phyloP scores from a whole-genome alignment of 2,888 invertebrate genomes.

The Melipona bicolor region DNA sequence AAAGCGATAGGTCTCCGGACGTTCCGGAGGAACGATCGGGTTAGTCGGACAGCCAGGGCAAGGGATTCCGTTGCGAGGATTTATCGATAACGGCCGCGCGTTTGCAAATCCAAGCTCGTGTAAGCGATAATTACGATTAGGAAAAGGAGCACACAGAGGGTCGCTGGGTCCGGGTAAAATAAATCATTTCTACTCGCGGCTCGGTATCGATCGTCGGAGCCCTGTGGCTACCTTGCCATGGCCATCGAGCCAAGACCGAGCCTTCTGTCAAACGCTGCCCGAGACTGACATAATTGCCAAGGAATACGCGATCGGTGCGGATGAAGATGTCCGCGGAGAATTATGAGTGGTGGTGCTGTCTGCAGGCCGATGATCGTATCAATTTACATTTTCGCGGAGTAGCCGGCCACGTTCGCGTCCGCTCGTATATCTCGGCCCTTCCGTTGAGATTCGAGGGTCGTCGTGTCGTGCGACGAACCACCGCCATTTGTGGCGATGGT shows the following conservation, averaged over 20 bases:
- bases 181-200: slow-evolving; percentile 52
- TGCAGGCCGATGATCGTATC: slow-evolving; percentile 63
- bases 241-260: not conserved
- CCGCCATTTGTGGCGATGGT: not conserved
- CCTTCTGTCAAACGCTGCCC: not conserved
- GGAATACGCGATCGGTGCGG: slow-evolving; percentile 52
- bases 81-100: slow-evolving; percentile 17
- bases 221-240: not conserved
- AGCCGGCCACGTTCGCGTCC: not conserved
- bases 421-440: slow-evolving; percentile 66
- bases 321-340: slow-evolving; percentile 67
- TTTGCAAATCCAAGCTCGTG: slow-evolving; percentile 46
- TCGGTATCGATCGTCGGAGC: slow-evolving; percentile 52
- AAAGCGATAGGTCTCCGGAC: not conserved
- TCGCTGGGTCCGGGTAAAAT: not conserved
- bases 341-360: slow-evolving; percentile 53
- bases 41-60: not conserved
- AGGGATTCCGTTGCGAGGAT: slow-evolving; percentile 41
- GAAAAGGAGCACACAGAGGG: slow-evolving; percentile 34
- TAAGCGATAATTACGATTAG: slow-evolving; percentile 57
- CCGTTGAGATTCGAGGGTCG: slow-evolving; percentile 48
- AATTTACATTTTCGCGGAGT: slow-evolving; percentile 67
- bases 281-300: slow-evolving; percentile 61
- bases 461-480: not conserved
- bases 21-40: not conserved